Evolutionary conservation across 2,113 vertebrate genomes (phyloP).

Genomic region (Peromyscus polionotus): DNA sequence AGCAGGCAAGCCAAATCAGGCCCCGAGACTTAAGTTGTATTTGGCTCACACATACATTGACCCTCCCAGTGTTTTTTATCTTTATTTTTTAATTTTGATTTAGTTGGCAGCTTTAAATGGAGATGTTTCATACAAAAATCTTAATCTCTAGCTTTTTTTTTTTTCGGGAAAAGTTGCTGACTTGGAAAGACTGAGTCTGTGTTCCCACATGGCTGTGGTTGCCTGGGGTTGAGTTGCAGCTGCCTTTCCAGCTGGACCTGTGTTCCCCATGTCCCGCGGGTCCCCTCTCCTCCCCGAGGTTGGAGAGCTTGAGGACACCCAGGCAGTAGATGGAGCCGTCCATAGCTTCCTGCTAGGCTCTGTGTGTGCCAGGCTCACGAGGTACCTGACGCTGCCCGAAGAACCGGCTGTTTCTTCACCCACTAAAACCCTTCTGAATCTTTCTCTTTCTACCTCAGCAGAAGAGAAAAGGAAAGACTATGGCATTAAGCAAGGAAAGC

Average conservation of each 20-base stretch:
- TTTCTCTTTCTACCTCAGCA: not conserved
- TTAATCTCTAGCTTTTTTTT: constrained; percentile 35
- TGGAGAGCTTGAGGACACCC: not conserved
- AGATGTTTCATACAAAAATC: constrained; percentile 32
- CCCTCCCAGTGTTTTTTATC: not conserved
- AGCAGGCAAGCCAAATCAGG: not conserved
- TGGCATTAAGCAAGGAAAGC: not conserved
- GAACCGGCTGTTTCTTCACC: not conserved
- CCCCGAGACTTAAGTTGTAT: not conserved
- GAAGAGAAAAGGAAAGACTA: not conserved
- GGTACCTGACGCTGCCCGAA: not conserved
- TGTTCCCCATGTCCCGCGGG: not conserved
- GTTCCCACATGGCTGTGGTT: not conserved
- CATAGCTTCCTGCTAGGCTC: not conserved
- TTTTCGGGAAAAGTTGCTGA: not conserved
- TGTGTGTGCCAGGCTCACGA: not conserved
- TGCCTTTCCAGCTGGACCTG: not conserved
- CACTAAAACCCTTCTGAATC: not conserved
- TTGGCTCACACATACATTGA: constrained; percentile 26
- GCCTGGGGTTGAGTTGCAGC: not conserved
- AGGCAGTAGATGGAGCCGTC: not conserved
- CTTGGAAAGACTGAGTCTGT: not conserved
- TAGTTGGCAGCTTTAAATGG: constrained; percentile 47
- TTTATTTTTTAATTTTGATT: not conserved
- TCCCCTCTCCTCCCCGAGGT: not conserved